phyloP scores from a whole-genome alignment of 2,113 vertebrate genomes.

The Microtus richardsoni region DNA sequence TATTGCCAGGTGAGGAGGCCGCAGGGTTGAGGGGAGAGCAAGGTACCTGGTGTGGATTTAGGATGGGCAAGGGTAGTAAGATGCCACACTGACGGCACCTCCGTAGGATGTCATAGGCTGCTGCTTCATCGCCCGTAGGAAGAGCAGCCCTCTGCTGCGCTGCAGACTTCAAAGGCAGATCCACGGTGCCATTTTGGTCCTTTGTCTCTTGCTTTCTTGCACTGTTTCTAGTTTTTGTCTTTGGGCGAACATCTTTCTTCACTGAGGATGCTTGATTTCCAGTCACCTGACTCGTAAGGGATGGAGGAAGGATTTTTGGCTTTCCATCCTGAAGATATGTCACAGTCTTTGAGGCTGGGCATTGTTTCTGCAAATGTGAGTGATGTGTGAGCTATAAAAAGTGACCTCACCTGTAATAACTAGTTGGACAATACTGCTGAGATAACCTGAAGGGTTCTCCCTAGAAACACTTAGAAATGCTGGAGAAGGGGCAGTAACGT shows the following conservation, averaged over 20 bases:
- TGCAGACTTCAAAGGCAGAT: background rate
- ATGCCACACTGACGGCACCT: slow-evolving; percentile 75
- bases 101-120: slow-evolving; percentile 62
- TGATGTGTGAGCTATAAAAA: background rate
- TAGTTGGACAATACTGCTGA: background rate
- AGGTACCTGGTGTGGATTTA: slow-evolving; percentile 78
- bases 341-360: background rate
- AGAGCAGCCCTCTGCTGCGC: background rate
- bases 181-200: background rate
- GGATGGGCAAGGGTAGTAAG: slow-evolving; percentile 76
- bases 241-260: slow-evolving; percentile 74
- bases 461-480: background rate
- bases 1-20: background rate
- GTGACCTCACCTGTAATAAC: background rate
- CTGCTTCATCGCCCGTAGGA: background rate
- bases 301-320: background rate
- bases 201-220: slow-evolving; percentile 12
- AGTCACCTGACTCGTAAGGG: background rate
- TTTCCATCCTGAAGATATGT: background rate
- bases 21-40: background rate
- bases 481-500: background rate
- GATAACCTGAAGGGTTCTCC: background rate
- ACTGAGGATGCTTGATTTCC: background rate
- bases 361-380: slow-evolving; percentile 42
- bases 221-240: slow-evolving; percentile 42